Conservation (phyloP, 2,113 vertebrate genomes). For the Takifugu bimaculatus region DNA sequence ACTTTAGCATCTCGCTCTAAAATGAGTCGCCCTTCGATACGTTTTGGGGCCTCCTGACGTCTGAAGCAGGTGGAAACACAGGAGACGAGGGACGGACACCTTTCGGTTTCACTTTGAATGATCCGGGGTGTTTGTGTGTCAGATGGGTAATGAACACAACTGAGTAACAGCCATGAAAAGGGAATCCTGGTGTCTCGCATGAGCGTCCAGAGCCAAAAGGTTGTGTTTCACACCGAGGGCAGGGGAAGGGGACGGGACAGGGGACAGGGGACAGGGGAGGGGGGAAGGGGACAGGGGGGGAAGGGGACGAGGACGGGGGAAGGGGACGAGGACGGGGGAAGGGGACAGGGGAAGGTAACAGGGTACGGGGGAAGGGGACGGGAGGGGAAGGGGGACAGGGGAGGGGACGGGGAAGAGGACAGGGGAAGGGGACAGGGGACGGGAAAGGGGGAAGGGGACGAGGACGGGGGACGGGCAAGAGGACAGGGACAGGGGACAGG, state of each 20-base stretch:
- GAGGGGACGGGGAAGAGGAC: too few species aligned
- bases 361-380: too few species aligned
- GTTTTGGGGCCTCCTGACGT: slow-evolving; percentile 2
- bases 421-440: neutral
- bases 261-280: too few species aligned
- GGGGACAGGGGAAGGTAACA: too few species aligned
- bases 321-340: too few species aligned
- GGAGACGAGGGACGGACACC: slow-evolving; percentile 34
- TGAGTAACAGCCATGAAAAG: slow-evolving; percentile 62
- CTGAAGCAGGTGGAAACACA: slow-evolving; percentile 45
- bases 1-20: too few species aligned
- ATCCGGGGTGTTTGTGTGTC: slow-evolving; percentile 16
- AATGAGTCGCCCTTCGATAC: neutral
- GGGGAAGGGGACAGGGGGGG: too few species aligned
- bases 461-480: too few species aligned
- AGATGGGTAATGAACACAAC: slow-evolving; percentile 26
- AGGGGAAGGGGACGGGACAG: too few species aligned
- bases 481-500: too few species aligned
- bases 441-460: slow-evolving; percentile 8
- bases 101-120: slow-evolving; percentile 61
- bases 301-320: too few species aligned
- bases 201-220: slow-evolving; percentile 37
- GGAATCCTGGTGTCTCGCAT: slow-evolving; percentile 66
- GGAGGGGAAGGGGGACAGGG: too few species aligned
- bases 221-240: slow-evolving; percentile 45